Conservation (phyloP, 2,797 vertebrate genomes). For the Austrolebias charrua region DNA sequence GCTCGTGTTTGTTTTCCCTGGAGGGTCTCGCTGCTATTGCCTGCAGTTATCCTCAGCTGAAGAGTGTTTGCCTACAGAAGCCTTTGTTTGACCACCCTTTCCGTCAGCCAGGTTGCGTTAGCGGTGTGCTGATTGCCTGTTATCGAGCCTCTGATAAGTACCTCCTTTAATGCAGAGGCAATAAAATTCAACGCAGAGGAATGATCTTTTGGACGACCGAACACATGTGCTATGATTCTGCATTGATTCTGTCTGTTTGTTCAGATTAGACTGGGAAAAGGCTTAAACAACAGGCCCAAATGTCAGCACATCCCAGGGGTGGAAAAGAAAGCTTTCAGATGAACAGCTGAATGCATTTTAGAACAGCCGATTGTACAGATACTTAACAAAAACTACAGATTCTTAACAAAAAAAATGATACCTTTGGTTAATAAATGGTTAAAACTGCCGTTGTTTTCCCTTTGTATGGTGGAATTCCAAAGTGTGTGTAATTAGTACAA, state of each 20-base stretch:
- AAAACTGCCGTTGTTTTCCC: too few relatives aligned
- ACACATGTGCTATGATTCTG: slow-evolving; percentile 72
- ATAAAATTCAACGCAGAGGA: slow-evolving; percentile 75
- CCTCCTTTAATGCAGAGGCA: slow-evolving; percentile 71
- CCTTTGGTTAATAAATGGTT: too few relatives aligned
- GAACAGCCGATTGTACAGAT: neutral
- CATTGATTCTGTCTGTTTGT: slow-evolving; percentile 75
- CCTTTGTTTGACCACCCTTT: slow-evolving; percentile 80
- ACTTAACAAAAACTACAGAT: too few relatives aligned
- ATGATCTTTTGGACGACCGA: slow-evolving; percentile 63
- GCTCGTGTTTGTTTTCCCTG: slow-evolving; percentile 71
- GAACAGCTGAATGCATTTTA: slow-evolving; percentile 26
- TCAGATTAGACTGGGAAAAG: slow-evolving; percentile 59
- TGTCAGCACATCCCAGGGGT: slow-evolving; percentile 49
- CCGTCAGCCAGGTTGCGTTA: slow-evolving; percentile 74
- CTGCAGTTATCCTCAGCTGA: slow-evolving; percentile 69
- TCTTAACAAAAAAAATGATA: too few relatives aligned
- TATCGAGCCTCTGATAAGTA: slow-evolving; percentile 81
- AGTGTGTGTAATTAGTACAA: too few relatives aligned
- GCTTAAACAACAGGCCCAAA: slow-evolving; percentile 50
- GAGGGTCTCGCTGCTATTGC: slow-evolving; percentile 58
- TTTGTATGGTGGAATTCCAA: too few relatives aligned
- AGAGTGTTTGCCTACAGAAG: slow-evolving; percentile 79
- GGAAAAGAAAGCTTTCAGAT: slow-evolving; percentile 26
- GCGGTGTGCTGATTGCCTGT: slow-evolving; percentile 75